These are phyloP conservation scores for Chitala chitala DNA, from an alignment of 2,113 vertebrate genomes.

Conservation along the genomic window DNA sequence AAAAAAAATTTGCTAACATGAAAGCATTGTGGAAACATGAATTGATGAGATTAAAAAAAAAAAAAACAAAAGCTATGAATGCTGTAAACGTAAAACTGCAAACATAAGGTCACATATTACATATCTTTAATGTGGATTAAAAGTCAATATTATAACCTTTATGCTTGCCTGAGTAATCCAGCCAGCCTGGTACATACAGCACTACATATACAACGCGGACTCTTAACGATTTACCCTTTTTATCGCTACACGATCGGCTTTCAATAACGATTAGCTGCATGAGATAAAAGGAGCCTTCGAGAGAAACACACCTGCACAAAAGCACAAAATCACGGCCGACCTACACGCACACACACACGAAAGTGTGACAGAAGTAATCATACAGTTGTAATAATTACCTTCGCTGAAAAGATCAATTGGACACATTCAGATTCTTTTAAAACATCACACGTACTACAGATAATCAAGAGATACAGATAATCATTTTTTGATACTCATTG, in stretches of 20 bases:
- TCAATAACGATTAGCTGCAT: not conserved
- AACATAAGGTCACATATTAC: not conserved
- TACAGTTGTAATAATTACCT: no score
- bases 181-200: not conserved
- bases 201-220: not conserved
- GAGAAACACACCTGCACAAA: not conserved
- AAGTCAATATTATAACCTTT: not conserved
- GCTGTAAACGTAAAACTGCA: not conserved
- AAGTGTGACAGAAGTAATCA: no score
- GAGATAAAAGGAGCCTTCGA: no score
- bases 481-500: no score
- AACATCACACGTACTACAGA: no score
- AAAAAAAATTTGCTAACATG: no score
- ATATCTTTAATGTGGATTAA: not conserved
- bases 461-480: no score
- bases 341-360: no score
- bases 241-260: not conserved
- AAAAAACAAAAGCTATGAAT: not conserved
- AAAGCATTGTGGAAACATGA: no score
- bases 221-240: fast-evolving
- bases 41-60: not conserved
- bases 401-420: no score
- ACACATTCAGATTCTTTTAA: no score
- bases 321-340: no score
- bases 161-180: not conserved